Conservation (phyloP, 2,797 vertebrate species). For the Peromyscus nudipes region DNA sequence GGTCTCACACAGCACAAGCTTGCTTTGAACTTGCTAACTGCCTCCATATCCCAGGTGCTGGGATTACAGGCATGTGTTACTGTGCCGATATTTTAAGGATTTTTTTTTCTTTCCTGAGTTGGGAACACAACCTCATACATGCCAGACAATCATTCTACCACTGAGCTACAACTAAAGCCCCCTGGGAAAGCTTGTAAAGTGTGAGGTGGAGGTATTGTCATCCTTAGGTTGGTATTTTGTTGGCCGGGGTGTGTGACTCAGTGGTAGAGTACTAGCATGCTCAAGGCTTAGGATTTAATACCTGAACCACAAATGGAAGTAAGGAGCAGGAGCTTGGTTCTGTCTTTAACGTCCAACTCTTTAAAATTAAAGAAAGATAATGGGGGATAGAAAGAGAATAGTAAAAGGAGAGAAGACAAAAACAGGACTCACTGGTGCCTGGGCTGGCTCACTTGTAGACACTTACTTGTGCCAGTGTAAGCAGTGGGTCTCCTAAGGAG, state of each 20-base stretch:
- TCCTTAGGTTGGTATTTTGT: not conserved
- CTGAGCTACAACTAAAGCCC: not conserved
- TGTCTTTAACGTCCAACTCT: not conserved
- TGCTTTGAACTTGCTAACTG: not conserved
- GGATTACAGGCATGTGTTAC: not conserved
- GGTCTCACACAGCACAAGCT: slow-evolving; percentile 26
- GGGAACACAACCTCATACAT: not conserved
- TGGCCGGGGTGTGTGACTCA: not conserved
- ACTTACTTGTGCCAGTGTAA: not conserved
- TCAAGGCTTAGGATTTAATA: not conserved
- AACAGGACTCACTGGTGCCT: not conserved
- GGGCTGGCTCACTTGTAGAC: not conserved
- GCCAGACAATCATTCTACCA: not conserved
- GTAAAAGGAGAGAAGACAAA: not conserved
- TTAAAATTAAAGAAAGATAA: not conserved
- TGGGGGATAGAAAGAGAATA: too few species aligned
- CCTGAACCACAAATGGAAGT: not conserved
- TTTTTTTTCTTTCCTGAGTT: not conserved
- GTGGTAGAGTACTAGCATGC: not conserved
- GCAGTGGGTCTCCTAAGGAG: not conserved
- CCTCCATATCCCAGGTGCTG: not conserved
- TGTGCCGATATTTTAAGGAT: not conserved
- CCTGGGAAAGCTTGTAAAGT: not conserved
- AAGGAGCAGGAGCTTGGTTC: not conserved
- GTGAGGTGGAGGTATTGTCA: not conserved